Evolutionary conservation across 2,797 vertebrate genomes (phyloP), one percentile per base, ranked within the genome.

Genomic region (Sebastes cheni): DNA sequence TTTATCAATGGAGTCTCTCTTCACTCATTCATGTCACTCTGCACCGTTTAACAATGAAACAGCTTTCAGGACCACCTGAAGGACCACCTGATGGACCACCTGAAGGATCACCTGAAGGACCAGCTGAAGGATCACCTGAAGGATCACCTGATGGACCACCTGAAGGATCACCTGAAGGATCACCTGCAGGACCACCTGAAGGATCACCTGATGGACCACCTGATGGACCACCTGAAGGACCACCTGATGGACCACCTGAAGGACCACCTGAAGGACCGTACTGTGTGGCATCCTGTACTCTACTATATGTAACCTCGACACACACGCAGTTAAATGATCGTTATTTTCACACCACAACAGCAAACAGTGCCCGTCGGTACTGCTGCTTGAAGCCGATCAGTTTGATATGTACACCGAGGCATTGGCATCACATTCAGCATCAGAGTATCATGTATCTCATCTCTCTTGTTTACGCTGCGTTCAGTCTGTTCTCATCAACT

Each of bases 1-100:
- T 84, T 71, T 23, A 72, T 84, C 75, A 82, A 79, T 82, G 66
- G 67, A 69, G 13, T 10, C 55, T 80, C 71, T 64, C 36, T 79
- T 72, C 23, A 72, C 39, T 42, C 39, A 16, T 79, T 86, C 75
- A 81, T 72, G 56, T 59, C 4, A 78, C 65, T 58, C 67, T 72
- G 66, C n/a, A 60, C 5, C 42, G 11, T 46, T 72, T 67, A 0
- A 16, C 74, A 79, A 58, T 73, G n/a, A 67, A 80, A 58, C 27
- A 52, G 32, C 29, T n/a, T 12, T 65, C 46, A 34, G 58, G 32
- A 14, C 23, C 16, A 8, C 32, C n/a, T 22, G 30, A 61, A 8
- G 29, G 39, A 32, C 2, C 30, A 32, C 8, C 30, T 9, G 30
- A 32, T 0, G 30, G 30, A 32, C 1, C 30, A 32, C 30, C 30